These are phyloP conservation scores for Nipponacmea schrenckii DNA, from an alignment of 2,888 invertebrate species.

Conservation along the genomic window DNA sequence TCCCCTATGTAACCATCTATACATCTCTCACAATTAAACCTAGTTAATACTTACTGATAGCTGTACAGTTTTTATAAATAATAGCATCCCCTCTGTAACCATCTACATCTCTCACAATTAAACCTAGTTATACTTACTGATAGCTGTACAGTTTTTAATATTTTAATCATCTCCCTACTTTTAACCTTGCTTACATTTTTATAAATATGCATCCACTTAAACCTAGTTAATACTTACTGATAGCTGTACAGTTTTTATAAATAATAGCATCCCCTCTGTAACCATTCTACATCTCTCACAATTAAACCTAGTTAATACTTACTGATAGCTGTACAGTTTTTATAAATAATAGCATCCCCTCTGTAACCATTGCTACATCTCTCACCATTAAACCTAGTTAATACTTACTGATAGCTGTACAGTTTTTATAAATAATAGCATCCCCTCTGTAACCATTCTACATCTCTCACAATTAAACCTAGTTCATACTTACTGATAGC, in stretches of 20 bases:
- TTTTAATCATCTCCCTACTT: too few species aligned
- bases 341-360: conserved; percentile 43
- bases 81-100: conserved; percentile 50
- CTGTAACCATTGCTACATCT: conserved; percentile 50
- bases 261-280: conserved; percentile 47
- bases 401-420: too few species aligned
- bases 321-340: conserved; percentile 40
- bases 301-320: conserved; percentile 41
- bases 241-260: conserved; percentile 41
- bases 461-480: conserved; percentile 50
- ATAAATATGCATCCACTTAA: too few species aligned
- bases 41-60: too few species aligned
- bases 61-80: conserved; percentile 39
- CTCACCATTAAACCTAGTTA: conserved; percentile 54
- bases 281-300: conserved; percentile 52
- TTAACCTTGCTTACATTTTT: too few species aligned
- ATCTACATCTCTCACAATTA: conserved; percentile 50
- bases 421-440: conserved; percentile 38
- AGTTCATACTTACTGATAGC: conserved; percentile 29
- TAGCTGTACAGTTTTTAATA: too few species aligned
- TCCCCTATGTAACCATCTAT: conserved; percentile 48
- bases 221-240: too few species aligned
- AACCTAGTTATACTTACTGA: too few species aligned
- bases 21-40: conserved; percentile 56
- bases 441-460: conserved; percentile 48